phyloP scores from a whole-genome alignment of 1,140 invertebrate species.

The Alviniconcha marisindica region DNA sequence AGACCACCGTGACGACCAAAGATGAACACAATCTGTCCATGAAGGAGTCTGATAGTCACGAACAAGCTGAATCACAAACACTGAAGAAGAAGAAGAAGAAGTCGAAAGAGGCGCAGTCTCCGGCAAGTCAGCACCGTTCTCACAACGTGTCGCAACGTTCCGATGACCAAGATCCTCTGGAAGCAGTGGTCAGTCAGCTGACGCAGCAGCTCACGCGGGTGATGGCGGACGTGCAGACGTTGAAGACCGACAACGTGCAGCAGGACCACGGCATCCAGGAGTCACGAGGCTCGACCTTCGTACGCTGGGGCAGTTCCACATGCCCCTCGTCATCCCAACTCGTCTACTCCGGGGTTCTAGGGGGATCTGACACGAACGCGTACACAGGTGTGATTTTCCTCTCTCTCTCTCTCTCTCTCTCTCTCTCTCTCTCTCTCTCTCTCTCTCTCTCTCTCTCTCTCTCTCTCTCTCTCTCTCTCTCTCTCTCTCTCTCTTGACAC shows the following conservation, averaged over 20 bases:
- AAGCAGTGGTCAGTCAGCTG: neutral
- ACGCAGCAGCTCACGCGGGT: neutral
- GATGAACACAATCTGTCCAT: neutral
- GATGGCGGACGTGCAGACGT: neutral
- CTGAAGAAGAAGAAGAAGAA: neutral
- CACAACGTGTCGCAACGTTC: neutral
- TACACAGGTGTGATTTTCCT: too few relatives aligned
- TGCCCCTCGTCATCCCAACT: neutral
- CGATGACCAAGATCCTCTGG: conserved; percentile 19
- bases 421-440: too few relatives aligned
- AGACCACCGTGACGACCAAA: too few relatives aligned
- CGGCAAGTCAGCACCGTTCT: neutral
- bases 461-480: too few relatives aligned
- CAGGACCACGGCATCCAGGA: neutral
- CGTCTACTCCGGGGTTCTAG: neutral
- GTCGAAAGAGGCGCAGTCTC: too few relatives aligned
- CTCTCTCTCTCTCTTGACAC: too few relatives aligned
- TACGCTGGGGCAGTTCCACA: neutral
- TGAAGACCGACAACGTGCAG: neutral
- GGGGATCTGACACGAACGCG: neutral
- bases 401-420: too few relatives aligned
- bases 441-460: too few relatives aligned
- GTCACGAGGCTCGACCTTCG: neutral
- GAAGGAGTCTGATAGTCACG: neutral
- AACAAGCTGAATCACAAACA: neutral